Base-by-base conservation (phyloP, 1,140 invertebrate genomes). In the Zaprionus lachaisei region DNA sequence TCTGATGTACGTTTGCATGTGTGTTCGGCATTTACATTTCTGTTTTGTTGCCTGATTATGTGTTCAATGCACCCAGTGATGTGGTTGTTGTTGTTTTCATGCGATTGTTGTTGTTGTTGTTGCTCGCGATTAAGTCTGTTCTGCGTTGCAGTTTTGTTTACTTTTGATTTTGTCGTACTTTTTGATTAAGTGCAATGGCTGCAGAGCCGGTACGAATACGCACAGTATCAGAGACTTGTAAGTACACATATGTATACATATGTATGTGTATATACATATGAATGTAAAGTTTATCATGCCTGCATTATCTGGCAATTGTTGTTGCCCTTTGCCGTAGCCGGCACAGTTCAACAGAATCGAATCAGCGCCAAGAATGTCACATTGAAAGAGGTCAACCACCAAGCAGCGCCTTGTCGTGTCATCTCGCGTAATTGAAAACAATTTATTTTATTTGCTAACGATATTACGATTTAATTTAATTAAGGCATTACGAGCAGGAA, bases 381-480 rank as follows among this genome's bases (percentile, higher is more conserved):
- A 91, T 91, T 91, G 87, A 91, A 91, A 91, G 86, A 91, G 86
- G 87, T 91, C 86, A 86, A 86, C 77, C 84, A 83, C 81, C 80
- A 83, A 90, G 83, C 83, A 91, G 83, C 73, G 83, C 83, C 83
- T 87, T 87, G 81, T 75, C 80, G 65, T 90, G 82, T 90, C 79
- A 80, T 73, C 83, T 62, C 47, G 80, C 76, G 73, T 86, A 90
- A 90, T 90, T 90, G 73, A 85, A 81, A 61, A 75, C 86, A 91
- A 90, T 90, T 90, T 91, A 90, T 90, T 82, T 91, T 80, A 90
- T 85, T 85, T 90, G 85, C 86, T 90, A 89, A 89, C 85, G 79
- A 84, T 86, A 80, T 84, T 84, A 89, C 83, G 84, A 90, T 84
- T 90, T 89, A 69, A 80, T 78, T 89, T 77, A 90, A 89, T 89